Evolutionary conservation across 2,113 vertebrate genomes (phyloP).

Genomic region (Ondatra zibethicus): DNA sequence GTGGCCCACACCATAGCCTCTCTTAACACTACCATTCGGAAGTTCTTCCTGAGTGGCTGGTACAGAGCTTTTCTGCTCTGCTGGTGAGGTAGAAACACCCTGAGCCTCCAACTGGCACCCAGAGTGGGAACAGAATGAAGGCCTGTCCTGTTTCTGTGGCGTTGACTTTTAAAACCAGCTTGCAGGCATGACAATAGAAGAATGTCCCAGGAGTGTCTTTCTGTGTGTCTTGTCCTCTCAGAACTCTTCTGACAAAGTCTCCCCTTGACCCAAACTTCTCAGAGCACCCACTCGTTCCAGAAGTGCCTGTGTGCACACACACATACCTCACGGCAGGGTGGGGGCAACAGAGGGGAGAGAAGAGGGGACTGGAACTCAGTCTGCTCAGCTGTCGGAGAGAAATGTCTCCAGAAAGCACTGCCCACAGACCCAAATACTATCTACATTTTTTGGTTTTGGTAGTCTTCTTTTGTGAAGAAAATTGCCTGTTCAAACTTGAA

Average conservation of each 20-base stretch:
- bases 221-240: neutral
- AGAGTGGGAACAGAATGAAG: fast-evolving
- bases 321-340: neutral
- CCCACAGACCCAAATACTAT: conserved; percentile 32
- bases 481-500: conserved; percentile 74
- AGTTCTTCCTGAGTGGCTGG: neutral
- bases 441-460: neutral
- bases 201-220: conserved; percentile 55
- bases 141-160: neutral
- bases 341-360: neutral
- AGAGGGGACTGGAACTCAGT: neutral
- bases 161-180: conserved; percentile 2
- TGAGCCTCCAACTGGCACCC: neutral
- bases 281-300: neutral
- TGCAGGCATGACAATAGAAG: neutral
- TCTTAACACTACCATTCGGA: neutral
- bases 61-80: too few relatives aligned
- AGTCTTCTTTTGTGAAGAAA: neutral
- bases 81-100: neutral
- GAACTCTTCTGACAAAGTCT: conserved; percentile 64
- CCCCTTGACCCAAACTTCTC: conserved; percentile 56
- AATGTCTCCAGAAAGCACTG: neutral
- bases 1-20: neutral
- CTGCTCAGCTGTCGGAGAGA: neutral
- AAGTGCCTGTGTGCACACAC: neutral